Evolutionary conservation across 64 coral and sea anemone genomes (phyloP), one percentile per base, ranked within the genome.

Genomic region (Actinia tenebrosa): DNA sequence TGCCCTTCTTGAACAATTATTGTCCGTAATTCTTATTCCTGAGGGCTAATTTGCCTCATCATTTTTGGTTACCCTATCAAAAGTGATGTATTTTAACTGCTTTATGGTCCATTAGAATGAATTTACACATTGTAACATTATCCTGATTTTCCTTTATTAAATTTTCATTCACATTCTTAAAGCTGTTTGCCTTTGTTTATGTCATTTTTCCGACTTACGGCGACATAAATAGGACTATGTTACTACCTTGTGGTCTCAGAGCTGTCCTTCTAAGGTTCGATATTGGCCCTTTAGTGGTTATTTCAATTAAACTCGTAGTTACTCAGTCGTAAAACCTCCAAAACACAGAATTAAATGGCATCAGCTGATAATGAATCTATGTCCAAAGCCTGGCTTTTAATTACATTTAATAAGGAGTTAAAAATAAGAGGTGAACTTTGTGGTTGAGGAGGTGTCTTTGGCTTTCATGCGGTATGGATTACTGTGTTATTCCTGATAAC

Each of bases 321-420:
- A 75, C 69, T 75, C 69, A 75, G 3, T 75, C 69, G 69, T 75
- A 16, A 75, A 75, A 27, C 8, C 25, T 5, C 69, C 27, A 75
- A 75, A 75, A 75, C 69, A 75, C 69, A 69, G 69, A 75, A 16
- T 75, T 75, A 75, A 75, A 75, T 75, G 26, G 69, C 69, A 42
- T 75, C 64, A 69, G 20, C 69, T 75, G 25, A 75, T 75, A 75
- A 75, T 42, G n/a, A 75, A 42, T 14, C 69, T 75, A 42, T 27
- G n/a, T 75, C 42, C 69, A 75, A 75, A 66, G 63, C n/a, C 63
- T 66, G 63, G 63, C 63, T 66, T 66, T 58, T 66, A 66, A 66
- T 66, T 66, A 66, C 63, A n/a, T 66, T 26, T 75, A 75, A 75
- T 75, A 43, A 66, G 69, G 69, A 75, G 69, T 75, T 75, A 16